Base-by-base conservation (phyloP, 1,140 invertebrate species). In the Schlechtendalia chinensis region DNA sequence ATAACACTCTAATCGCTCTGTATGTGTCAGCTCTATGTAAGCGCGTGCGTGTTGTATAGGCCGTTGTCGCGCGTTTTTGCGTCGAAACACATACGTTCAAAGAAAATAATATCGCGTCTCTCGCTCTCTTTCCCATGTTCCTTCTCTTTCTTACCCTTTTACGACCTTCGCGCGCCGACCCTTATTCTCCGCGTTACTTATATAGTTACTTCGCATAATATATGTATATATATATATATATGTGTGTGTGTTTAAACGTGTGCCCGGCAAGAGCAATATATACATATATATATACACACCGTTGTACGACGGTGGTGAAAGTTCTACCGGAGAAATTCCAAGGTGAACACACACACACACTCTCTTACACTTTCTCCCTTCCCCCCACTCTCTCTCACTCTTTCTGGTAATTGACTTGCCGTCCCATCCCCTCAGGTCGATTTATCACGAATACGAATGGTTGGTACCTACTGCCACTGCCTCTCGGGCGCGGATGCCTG, bases 371-470 rank as follows among this genome's bases (percentile, higher is more conserved):
- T n/a, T n/a, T 27, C 45, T 16, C 67, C 67, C 39, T 45, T 45
- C 10, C 39, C 10, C 47, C 12, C 47, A 6, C 47, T 50, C 47
- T 50, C 47, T 50, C 47, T 50, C 11, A 32, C 29, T 17, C 72
- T 72, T 53, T 12, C 72, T 67, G 32, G 75, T 79, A 79, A 79
- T 79, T 79, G 75, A 79, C 75, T 79, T 63, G 17, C 75, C 58
- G 56, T 61, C 58, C 39, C 32, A 45, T 39, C 39, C 45, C 45
- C 39, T 47, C 24, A 47, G 58, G 75, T 79, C 75, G 75, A 79
- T 79, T 79, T 79, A 79, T 79, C 75, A 79, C 75, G 75, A 54
- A 63, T 79, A 77, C 74, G 74, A 77, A 77, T 77, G 74, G 74
- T 47, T 61, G 58, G 67, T 71, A 71, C 45, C 45, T 53, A 32